Conservation (phyloP, 2,888 invertebrate genomes). For the Linnaemya vulpina region DNA sequence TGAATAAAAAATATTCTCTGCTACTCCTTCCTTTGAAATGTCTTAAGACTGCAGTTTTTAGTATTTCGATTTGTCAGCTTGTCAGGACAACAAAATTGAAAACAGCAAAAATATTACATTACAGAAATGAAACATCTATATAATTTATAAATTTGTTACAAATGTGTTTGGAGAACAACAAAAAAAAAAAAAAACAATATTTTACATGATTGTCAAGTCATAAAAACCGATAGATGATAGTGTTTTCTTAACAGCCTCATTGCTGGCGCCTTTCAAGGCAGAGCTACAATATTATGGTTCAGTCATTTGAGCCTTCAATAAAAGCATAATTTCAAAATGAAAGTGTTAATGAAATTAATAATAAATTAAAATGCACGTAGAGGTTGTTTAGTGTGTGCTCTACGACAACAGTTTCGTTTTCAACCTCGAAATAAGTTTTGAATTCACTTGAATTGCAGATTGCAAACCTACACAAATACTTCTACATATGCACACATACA, state of each 20-base stretch:
- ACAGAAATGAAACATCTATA: slow-evolving; percentile 2
- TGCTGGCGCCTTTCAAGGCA: background rate
- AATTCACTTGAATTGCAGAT: too few species aligned
- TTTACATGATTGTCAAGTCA: slow-evolving; percentile 15
- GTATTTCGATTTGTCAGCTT: slow-evolving; percentile 61
- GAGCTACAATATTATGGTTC: background rate
- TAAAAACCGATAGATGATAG: background rate
- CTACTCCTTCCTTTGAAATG: slow-evolving; percentile 2
- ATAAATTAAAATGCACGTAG: background rate
- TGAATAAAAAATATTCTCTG: background rate
- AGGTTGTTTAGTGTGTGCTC: too few species aligned
- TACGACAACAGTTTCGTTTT: too few species aligned
- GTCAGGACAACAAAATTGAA: slow-evolving; percentile 39
- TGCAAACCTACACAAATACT: too few species aligned
- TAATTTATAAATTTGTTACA: slow-evolving; percentile 1
- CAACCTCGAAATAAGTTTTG: too few species aligned
- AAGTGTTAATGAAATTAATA: background rate
- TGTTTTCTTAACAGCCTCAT: background rate
- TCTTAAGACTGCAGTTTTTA: slow-evolving; percentile 53
- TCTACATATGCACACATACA: too few species aligned
- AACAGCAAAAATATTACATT: background rate
- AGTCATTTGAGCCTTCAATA: background rate
- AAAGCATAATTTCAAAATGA: background rate
- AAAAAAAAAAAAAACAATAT: slow-evolving; percentile 11
- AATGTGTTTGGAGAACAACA: slow-evolving; percentile 10